A percentile compares a stretch with the other conserved stretches of the same genome.
Evolutionary conservation across 2,888 invertebrate species (phyloP).

Genomic region (Nomada ferruginata): DNA sequence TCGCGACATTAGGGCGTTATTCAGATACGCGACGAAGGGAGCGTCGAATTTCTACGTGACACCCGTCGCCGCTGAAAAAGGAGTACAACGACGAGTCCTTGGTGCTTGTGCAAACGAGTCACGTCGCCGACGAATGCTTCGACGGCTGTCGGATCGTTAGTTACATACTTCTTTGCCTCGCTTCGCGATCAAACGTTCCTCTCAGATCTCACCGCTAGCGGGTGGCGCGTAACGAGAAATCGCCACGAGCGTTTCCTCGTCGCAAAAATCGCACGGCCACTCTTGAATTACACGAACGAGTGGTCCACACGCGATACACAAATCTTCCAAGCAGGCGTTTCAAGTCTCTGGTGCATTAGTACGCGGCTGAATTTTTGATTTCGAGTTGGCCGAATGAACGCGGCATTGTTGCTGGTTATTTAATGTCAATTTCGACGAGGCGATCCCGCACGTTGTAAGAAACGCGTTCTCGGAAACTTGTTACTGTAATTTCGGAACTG

Average conservation of each 20-base stretch:
- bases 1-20: conserved; percentile 49
- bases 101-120: conserved; percentile 55
- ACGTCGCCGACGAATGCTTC: conserved; percentile 49
- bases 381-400: no score
- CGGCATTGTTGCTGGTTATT: not conserved
- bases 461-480: conserved; percentile 1
- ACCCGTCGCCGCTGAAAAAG: conserved; percentile 6
- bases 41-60: conserved; percentile 36
- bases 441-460: not conserved
- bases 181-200: conserved; percentile 51
- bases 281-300: conserved; percentile 51
- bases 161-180: conserved; percentile 45
- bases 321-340: conserved; percentile 29
- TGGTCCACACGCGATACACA: conserved; percentile 54
- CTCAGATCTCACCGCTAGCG: conserved; percentile 60
- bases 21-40: conserved; percentile 44
- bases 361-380: no score
- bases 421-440: conserved; percentile 6
- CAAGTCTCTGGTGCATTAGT: no score
- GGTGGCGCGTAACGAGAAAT: conserved; percentile 63
- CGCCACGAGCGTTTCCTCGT: conserved; percentile 55
- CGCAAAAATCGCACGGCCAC: conserved; percentile 54
- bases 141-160: conserved; percentile 58
- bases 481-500: not conserved
- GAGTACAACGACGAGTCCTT: not conserved